Evolutionary conservation across 2,797 vertebrate species (phyloP).

Genomic region (Malurus leucopterus): DNA sequence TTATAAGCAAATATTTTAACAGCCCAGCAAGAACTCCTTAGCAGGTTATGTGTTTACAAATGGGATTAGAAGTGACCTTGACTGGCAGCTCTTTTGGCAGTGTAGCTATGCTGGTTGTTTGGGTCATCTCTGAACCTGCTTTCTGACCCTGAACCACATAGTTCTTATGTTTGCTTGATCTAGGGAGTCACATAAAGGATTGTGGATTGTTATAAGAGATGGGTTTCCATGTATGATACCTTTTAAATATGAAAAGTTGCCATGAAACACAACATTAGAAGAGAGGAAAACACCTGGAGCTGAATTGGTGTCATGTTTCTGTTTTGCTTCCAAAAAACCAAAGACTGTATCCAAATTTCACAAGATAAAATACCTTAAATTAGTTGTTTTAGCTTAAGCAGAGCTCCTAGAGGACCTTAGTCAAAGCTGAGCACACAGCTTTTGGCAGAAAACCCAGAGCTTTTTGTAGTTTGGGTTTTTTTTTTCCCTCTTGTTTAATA

Average conservation of each 20-base stretch:
- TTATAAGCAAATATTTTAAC: not conserved
- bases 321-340: conserved; percentile 39
- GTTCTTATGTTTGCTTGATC: not conserved
- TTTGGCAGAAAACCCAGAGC: conserved; percentile 29
- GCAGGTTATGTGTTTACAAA: not conserved
- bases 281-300: conserved; percentile 56
- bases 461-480: not conserved
- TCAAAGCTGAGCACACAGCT: not conserved
- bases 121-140: not conserved
- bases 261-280: not conserved
- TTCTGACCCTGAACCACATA: not conserved
- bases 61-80: not conserved
- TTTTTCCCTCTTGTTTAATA: not conserved
- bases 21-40: not conserved
- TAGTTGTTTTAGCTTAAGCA: conserved; percentile 48
- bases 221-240: not conserved
- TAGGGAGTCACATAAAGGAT: not conserved
- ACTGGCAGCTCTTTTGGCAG: not conserved
- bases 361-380: conserved; percentile 41
- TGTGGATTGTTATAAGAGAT: not conserved
- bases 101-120: not conserved
- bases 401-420: conserved; percentile 41
- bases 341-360: conserved; percentile 53
- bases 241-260: conserved; percentile 2
- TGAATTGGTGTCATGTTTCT: conserved; percentile 54